Evolutionary conservation across 2,113 vertebrate genomes (phyloP).

Genomic region (Rhizomys pruinosus): DNA sequence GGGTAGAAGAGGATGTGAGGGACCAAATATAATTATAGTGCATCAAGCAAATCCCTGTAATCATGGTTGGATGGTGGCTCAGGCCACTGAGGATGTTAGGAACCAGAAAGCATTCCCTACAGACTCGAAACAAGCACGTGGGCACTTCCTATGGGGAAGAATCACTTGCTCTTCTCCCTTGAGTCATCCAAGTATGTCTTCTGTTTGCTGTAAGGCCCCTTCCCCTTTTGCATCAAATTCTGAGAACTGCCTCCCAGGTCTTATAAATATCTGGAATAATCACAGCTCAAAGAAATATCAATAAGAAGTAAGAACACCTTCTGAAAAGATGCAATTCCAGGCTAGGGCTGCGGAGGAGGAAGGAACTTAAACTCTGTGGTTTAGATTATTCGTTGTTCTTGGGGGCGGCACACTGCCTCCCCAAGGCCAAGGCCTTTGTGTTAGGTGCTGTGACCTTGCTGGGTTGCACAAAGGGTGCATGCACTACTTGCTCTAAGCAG

Average conservation of each 20-base stretch:
- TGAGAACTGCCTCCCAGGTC: not conserved
- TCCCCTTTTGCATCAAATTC: not conserved
- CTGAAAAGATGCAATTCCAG: not conserved
- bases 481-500: not conserved
- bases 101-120: not conserved
- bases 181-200: not conserved
- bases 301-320: not conserved
- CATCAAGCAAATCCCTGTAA: not conserved
- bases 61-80: not conserved
- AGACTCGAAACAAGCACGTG: accelerated
- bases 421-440: not conserved
- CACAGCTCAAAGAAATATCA: not conserved
- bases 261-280: not conserved
- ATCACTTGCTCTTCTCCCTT: not conserved
- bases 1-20: not conserved
- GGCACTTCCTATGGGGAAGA: not conserved
- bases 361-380: not conserved
- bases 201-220: not conserved
- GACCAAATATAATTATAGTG: accelerated
- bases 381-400: not conserved
- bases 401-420: not conserved
- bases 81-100: not conserved
- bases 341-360: no score
- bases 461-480: accelerated
- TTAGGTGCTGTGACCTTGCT: not conserved